Base-by-base conservation (phyloP, 2,888 invertebrate genomes). In the Gandaritis pyraliata region DNA sequence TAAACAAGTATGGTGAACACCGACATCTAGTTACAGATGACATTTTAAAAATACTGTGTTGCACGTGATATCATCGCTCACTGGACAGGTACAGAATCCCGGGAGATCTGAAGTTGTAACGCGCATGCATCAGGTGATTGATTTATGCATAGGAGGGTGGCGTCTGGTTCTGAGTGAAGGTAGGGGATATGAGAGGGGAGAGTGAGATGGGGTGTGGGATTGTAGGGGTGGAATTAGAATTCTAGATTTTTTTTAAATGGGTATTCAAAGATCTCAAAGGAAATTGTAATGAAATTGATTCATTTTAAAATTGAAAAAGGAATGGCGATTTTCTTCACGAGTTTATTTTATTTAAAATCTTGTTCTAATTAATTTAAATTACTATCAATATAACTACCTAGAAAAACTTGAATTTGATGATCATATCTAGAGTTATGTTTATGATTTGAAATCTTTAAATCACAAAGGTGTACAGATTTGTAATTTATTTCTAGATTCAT, bases 51-150 rank as follows among this genome's bases (percentile, higher is more conserved):
- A 10, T 13, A 45, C 11, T 29, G 16, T 2, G 11, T 23, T 8
- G n/a, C 39, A 46, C 53, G 49, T 50, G 49, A 8, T 54, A 53
- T 7, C 23, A 30, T 38, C 5, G 43, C 15, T 29, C 5, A 52
- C 56, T 53, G 48, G 41, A n/a, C 48, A 16, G 43, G 38, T 54
- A 10, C 30, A 47, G 58, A 53, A 29, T 33, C 45, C 46, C 18
- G 45, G 48, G 56, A 11, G 57, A 53, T 56, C 62, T 57, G 56
- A 36, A 41, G 57, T 66, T 69, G 59, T 53, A 72, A 15, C 66
- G 77, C 77, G 77, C 77, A 76, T 75, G 77, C 77, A 77, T 72
- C 69, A 55, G 64, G 68, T 67, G 70, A 77, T 77, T 75, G 78
- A 77, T 77, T 74, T 63, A 69, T 69, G 60, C 78, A 72, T 41